These are phyloP conservation scores for Daboia siamensis DNA, from an alignment of 2,113 vertebrate genomes.

Conservation along the genomic window DNA sequence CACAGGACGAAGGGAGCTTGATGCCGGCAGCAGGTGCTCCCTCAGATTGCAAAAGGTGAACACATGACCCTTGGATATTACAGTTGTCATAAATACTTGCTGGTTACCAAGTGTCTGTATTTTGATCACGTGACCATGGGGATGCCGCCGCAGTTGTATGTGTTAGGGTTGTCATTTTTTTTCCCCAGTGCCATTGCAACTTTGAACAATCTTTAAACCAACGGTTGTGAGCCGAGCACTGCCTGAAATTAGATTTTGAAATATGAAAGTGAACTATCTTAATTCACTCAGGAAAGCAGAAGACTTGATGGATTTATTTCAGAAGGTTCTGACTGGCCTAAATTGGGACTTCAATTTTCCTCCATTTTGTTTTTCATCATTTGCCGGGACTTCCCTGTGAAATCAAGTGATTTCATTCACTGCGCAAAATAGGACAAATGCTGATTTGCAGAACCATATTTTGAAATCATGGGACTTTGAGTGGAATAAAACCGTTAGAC, in stretches of 20 bases:
- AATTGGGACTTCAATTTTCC: not conserved
- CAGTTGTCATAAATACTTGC: too few species aligned
- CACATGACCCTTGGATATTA: not conserved
- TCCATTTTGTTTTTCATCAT: not conserved
- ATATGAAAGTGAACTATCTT: slow-evolving; percentile 27
- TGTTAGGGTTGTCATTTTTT: too few species aligned
- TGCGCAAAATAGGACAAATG: not conserved
- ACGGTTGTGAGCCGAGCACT: too few species aligned
- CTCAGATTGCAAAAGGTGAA: not conserved
- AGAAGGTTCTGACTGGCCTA: slow-evolving; percentile 35
- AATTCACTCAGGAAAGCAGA: not conserved
- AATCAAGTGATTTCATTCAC: not conserved
- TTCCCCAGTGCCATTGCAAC: too few species aligned
- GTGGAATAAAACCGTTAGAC: not conserved
- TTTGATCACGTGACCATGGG: too few species aligned
- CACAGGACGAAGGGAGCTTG: too few species aligned
- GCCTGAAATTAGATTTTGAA: slow-evolving; percentile 27
- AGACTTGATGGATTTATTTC: slow-evolving; percentile 34
- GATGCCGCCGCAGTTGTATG: too few species aligned
- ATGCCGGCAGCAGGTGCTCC: too few species aligned
- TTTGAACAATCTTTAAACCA: too few species aligned
- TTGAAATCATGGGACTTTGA: not conserved
- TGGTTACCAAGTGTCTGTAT: too few species aligned
- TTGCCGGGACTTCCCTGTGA: not conserved
- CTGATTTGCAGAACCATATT: not conserved